Percentiles rank a stretch among this genome's conserved stretches.
Conservation (phyloP, 2,797 vertebrate genomes). For the Eulemur coronatus region DNA sequence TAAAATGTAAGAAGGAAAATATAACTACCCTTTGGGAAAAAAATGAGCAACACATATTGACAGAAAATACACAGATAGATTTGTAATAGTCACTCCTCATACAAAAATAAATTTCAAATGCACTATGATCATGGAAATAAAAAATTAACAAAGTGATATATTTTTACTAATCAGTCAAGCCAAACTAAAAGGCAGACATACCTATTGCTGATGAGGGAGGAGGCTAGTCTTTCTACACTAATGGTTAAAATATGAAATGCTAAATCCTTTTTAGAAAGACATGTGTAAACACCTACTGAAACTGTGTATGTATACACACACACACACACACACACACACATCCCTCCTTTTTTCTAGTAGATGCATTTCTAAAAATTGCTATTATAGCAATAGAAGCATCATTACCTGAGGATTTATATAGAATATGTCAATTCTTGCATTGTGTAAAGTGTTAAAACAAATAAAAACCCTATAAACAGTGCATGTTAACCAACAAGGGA, state of each 20-base stretch:
- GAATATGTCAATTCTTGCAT: background rate
- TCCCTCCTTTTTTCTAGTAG: background rate
- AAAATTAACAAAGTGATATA: background rate
- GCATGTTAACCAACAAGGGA: background rate
- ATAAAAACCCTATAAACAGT: background rate
- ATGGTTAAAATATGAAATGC: background rate
- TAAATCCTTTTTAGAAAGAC: background rate
- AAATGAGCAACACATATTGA: background rate
- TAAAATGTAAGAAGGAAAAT: constrained; percentile 3
- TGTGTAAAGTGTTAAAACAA: background rate
- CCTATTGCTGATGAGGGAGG: background rate
- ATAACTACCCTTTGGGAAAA: background rate
- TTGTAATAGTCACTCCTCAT: background rate
- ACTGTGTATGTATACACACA: background rate
- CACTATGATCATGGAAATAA: background rate
- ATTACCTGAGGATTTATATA: background rate
- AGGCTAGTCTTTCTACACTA: background rate
- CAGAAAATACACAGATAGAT: background rate
- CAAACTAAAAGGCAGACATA: background rate
- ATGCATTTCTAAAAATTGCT: background rate
- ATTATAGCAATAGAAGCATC: background rate
- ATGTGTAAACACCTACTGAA: background rate
- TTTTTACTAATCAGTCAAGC: background rate
- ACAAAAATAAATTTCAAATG: background rate
- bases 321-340: background rate